Evolutionary conservation across 2,113 vertebrate species (phyloP).

Genomic region (Chinchilla lanigera): DNA sequence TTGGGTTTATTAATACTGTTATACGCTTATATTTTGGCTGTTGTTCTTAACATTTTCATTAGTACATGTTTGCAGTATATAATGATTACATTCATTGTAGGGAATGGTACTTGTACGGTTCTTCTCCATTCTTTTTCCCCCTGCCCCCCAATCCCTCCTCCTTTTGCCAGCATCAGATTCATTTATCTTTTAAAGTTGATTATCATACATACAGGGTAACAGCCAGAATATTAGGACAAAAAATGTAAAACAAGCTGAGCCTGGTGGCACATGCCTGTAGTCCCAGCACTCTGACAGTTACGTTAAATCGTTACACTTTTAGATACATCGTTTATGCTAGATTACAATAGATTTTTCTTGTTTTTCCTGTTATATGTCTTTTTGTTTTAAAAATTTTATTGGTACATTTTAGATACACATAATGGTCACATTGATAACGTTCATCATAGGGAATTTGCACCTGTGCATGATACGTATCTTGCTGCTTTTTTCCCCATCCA

Average conservation of each 20-base stretch:
- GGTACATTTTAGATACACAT: not conserved
- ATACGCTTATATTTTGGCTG: constrained; percentile 5
- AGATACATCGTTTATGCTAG: not conserved
- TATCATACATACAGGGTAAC: not conserved
- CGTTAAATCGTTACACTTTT: not conserved
- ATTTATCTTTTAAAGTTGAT: not conserved
- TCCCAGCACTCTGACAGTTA: not conserved
- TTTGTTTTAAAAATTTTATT: not conserved
- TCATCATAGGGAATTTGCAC: not conserved
- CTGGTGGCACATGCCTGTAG: not conserved
- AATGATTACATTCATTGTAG: not conserved
- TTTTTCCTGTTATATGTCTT: not conserved
- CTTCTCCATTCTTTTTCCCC: not conserved
- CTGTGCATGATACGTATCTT: too few species aligned
- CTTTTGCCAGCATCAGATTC: not conserved
- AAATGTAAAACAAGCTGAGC: not conserved
- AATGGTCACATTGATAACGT: not conserved
- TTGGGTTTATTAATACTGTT: constrained; percentile 9
- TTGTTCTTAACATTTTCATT: constrained; percentile 22
- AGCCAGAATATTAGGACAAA: not conserved
- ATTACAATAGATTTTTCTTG: not conserved
- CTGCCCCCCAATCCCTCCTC: not conserved
- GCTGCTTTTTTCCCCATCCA: not conserved
- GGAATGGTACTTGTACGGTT: not conserved
- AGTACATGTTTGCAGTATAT: not conserved